phyloP scores from a whole-genome alignment of 2,888 invertebrate species.

The Lepetodrilus schrolli region DNA sequence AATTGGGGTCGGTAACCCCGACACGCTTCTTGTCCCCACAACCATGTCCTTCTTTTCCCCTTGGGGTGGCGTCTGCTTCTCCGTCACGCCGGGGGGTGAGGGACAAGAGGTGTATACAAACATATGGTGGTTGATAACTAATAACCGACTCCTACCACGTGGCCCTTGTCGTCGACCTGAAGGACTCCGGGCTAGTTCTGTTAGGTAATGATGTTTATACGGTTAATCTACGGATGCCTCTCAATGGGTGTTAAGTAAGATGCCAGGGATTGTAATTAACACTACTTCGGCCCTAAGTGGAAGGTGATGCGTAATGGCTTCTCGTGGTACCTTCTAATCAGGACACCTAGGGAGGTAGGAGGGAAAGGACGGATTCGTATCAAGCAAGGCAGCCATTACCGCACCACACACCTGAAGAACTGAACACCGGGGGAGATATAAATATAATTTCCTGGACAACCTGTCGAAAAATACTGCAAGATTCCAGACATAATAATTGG shows the following conservation, averaged over 20 bases:
- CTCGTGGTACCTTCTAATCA: no score
- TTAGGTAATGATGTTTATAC: conserved; percentile 19
- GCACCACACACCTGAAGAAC: no score
- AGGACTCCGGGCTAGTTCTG: background rate
- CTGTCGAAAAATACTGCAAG: no score
- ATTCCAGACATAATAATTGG: no score
- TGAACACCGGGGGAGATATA: no score
- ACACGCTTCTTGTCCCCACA: conserved; percentile 6
- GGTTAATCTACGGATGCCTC: background rate
- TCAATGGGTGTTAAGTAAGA: background rate
- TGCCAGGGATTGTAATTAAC: no score
- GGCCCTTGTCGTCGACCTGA: background rate
- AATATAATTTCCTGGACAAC: no score
- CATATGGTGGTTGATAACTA: background rate
- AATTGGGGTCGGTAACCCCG: conserved; percentile 16
- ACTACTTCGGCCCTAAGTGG: no score
- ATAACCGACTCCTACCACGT: background rate
- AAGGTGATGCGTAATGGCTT: no score
- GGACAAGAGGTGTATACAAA: conserved; percentile 6
- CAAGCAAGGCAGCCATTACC: no score
- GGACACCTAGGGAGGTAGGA: no score
- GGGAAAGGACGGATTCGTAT: no score
- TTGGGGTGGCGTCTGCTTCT: background rate
- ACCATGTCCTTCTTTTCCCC: conserved; percentile 2
- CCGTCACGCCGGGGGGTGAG: background rate